Percentiles rank a stretch among this genome's conserved stretches.
Conservation (phyloP, 2,888 invertebrate species). For the Cylindroiulus punctatus region DNA sequence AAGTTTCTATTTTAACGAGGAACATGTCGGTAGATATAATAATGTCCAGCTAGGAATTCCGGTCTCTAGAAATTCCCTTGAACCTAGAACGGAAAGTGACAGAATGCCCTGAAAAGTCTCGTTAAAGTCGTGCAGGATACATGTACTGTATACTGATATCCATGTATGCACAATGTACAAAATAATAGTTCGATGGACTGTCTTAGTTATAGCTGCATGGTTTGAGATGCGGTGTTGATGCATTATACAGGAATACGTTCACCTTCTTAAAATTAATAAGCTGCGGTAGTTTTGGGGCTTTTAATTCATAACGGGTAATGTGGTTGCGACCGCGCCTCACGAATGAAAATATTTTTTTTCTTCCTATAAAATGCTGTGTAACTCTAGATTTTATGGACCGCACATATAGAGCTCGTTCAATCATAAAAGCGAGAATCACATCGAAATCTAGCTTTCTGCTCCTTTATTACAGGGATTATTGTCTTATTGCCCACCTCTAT, state of each 20-base stretch:
- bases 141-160: too few relatives aligned
- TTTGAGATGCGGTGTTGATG: neutral
- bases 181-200: neutral
- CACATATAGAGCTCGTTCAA: neutral
- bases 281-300: too few relatives aligned
- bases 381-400: neutral
- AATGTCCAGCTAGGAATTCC: constrained; percentile 1
- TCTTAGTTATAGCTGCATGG: neutral
- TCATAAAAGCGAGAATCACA: neutral
- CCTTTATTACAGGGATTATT: constrained; percentile 17
- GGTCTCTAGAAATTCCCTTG: neutral
- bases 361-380: neutral
- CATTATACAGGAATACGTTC: neutral
- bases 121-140: too few relatives aligned
- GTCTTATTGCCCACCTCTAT: neutral
- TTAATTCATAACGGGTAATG: too few relatives aligned
- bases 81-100: neutral
- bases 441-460: neutral
- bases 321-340: neutral
- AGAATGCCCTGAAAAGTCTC: neutral
- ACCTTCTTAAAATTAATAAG: too few relatives aligned
- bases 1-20: constrained; percentile 1
- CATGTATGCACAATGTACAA: neutral
- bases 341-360: neutral
- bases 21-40: neutral